Evolutionary conservation across 2,888 invertebrate genomes (phyloP), one percentile per base, ranked within the genome.

Genomic region (Coelinius sp.): DNA sequence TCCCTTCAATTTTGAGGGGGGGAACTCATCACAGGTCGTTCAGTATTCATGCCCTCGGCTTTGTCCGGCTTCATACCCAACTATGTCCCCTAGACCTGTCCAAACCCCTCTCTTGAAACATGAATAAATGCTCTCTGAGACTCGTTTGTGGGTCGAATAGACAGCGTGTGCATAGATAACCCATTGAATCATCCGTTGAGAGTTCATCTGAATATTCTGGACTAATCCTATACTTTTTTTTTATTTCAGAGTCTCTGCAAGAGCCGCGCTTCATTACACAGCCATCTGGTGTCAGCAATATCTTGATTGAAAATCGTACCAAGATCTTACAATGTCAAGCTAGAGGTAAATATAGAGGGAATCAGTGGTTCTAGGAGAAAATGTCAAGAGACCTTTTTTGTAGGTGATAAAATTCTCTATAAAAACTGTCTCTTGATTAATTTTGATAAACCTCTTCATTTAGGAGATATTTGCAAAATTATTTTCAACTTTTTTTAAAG

Each of bases 271-370:
- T 97, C 88, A 94, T 94, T 82, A 94, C 93, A 82, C 94, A 95
- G 85, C 96, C 96, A 46, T 95, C 96, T 62, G 93, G 94, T 74
- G 94, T 95, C 73, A 94, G 94, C 83, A 95, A 94, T 85, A 93
- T 95, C 84, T 94, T 96, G 78, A 93, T 93, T 87, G 95, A 95
- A 89, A 95, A 95, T 85, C 92, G 94, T 74, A 94, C 94, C 62
- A 97, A 97, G 91, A 95, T 97, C 87, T 91, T 98, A 78, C 95
- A 97, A 88, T 98, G 97, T 89, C 94, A 94, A 88, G 97, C 97
- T 17, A 91, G 94, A 86, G 96, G 97, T 95, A 89, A 59, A 59
- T 31, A 59, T 41, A n/a, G n/a, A n/a, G n/a, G n/a, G n/a, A 41
- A n/a, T n/a, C 10, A 10, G 3, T 6, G 8, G n/a, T n/a, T n/a